phyloP scores from a whole-genome alignment of 2,888 invertebrate genomes.

The Notodonta dromedarius region DNA sequence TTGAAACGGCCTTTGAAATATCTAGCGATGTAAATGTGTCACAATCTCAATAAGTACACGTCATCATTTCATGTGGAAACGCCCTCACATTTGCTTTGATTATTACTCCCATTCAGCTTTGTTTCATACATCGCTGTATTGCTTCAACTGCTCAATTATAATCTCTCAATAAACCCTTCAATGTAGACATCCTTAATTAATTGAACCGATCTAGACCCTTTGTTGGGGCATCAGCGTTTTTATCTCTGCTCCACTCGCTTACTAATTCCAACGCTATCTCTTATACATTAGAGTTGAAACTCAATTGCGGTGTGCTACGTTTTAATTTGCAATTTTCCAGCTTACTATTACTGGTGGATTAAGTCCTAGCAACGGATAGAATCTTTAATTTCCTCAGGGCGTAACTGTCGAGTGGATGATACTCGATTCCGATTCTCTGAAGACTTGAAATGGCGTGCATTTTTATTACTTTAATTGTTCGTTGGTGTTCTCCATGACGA shows the following conservation, averaged over 20 bases:
- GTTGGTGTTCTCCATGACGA: neutral
- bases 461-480: slow-evolving; percentile 35
- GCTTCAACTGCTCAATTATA: slow-evolving; percentile 30
- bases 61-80: too few relatives aligned
- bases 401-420: slow-evolving; percentile 63
- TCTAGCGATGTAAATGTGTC: too few relatives aligned
- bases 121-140: slow-evolving; percentile 8
- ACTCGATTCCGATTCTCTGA: slow-evolving; percentile 57
- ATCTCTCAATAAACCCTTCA: slow-evolving; percentile 56
- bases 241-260: slow-evolving; percentile 52
- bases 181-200: slow-evolving; percentile 72
- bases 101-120: neutral
- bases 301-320: slow-evolving; percentile 25
- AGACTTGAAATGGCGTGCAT: slow-evolving; percentile 38
- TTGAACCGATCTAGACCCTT: slow-evolving; percentile 70
- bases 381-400: slow-evolving; percentile 82
- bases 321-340: slow-evolving; percentile 82
- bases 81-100: neutral
- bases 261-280: slow-evolving; percentile 35
- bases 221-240: slow-evolving; percentile 68
- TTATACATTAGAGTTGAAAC: slow-evolving; percentile 22
- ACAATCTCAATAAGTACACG: too few relatives aligned
- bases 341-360: slow-evolving; percentile 76
- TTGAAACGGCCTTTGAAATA: too few relatives aligned
- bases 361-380: slow-evolving; percentile 77